phyloP scores from a whole-genome alignment of 2,797 vertebrate species.

The Dendrocincla tyrannina region DNA sequence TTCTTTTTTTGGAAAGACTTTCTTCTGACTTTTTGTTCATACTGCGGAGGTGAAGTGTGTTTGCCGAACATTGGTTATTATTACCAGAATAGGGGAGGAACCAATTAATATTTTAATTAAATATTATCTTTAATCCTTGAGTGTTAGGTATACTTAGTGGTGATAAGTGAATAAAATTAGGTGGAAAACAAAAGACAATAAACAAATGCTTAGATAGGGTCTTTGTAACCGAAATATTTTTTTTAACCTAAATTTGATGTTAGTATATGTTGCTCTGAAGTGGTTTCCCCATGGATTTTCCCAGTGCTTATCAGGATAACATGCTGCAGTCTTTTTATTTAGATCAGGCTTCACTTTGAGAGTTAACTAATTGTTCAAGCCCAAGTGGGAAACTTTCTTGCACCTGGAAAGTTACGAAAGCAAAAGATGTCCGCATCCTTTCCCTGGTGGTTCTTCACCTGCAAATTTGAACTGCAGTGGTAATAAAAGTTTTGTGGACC shows the following conservation, averaged over 20 bases:
- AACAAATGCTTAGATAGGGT: neutral
- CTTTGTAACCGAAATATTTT: neutral
- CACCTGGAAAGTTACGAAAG: conserved; percentile 67
- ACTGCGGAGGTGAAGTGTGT: neutral
- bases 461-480: conserved; percentile 41
- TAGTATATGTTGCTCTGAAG: neutral
- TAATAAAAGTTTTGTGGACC: conserved; percentile 75
- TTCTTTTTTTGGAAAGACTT: neutral
- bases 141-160: neutral
- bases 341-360: conserved; percentile 15
- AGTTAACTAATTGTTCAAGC: conserved; percentile 53
- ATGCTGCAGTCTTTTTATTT: conserved; percentile 19
- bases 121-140: neutral
- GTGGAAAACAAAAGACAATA: neutral
- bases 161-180: neutral
- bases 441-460: conserved; percentile 76
- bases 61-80: neutral
- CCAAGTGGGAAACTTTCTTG: conserved; percentile 52
- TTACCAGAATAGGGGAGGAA: neutral
- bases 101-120: neutral
- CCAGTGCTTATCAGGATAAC: neutral
- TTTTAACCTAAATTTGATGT: neutral
- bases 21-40: neutral
- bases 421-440: conserved; percentile 58
- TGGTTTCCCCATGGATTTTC: neutral